Conservation (phyloP, 2,113 vertebrate genomes). For the Paratilapia polleni region DNA sequence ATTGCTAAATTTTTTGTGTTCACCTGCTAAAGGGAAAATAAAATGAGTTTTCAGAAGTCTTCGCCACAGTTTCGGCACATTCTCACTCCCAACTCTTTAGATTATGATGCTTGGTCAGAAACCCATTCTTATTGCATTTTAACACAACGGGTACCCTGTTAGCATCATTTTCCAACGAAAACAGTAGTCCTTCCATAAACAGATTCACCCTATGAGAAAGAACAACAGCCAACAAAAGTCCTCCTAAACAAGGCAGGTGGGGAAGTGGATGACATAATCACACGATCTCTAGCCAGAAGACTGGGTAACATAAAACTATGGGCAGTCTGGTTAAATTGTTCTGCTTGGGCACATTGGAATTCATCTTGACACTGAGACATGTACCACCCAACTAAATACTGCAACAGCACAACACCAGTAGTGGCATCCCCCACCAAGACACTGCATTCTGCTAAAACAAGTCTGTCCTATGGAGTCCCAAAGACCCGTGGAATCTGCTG, state of each 20-base stretch:
- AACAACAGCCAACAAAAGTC: neutral
- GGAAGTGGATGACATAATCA: neutral
- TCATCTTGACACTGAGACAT: too few relatives aligned
- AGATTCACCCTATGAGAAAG: neutral
- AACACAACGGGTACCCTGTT: too few relatives aligned
- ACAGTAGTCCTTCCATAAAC: neutral
- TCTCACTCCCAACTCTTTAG: neutral
- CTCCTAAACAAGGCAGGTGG: neutral
- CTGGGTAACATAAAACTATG: too few relatives aligned
- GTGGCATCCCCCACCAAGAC: neutral
- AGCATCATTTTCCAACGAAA: too few relatives aligned
- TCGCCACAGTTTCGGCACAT: neutral
- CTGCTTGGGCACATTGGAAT: too few relatives aligned
- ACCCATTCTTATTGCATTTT: too few relatives aligned
- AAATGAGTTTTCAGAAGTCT: neutral
- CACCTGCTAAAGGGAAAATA: neutral
- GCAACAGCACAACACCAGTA: too few relatives aligned
- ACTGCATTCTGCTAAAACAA: neutral
- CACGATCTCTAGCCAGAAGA: too few relatives aligned
- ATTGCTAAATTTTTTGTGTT: neutral
- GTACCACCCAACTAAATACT: neutral
- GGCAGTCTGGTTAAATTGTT: too few relatives aligned
- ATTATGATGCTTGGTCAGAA: too few relatives aligned
- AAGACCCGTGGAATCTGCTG: neutral
- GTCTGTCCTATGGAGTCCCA: neutral